Percentiles rank a stretch among this genome's conserved stretches.
These are phyloP conservation scores for Nemotelus nigrinus DNA, from an alignment of 2,888 invertebrate species.

Conservation along the genomic window DNA sequence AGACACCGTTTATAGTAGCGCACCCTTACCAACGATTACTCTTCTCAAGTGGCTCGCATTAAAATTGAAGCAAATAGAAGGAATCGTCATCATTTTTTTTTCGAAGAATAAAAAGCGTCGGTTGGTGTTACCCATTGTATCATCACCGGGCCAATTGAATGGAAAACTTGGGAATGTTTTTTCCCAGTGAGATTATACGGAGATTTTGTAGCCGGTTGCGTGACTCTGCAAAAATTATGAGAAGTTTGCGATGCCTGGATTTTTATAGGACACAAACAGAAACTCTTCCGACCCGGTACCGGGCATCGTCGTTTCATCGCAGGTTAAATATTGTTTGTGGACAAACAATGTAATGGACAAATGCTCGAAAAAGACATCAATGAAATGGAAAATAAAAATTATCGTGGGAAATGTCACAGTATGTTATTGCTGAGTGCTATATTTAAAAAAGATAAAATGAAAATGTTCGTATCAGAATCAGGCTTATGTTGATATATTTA, in stretches of 20 bases:
- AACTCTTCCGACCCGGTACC: constrained; percentile 7
- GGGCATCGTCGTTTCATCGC: constrained; percentile 14
- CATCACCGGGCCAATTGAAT: constrained; percentile 33
- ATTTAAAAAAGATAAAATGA: not conserved
- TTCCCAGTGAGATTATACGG: constrained; percentile 41
- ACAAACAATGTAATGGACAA: constrained; percentile 3
- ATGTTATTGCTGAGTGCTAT: not conserved
- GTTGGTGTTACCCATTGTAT: constrained; percentile 23
- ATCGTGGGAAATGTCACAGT: constrained; percentile 40
- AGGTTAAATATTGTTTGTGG: constrained; percentile 36
- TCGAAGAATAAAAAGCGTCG: not conserved
- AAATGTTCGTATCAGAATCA: too few species aligned
- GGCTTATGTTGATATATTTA: too few species aligned
- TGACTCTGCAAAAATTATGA: constrained; percentile 49
- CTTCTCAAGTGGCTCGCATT: constrained; percentile 29
- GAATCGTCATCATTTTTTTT: constrained; percentile 24
- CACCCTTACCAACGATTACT: constrained; percentile 18
- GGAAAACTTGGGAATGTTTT: constrained; percentile 38
- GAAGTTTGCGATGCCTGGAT: constrained; percentile 22
- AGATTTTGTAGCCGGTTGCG: constrained; percentile 42
- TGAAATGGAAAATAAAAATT: constrained; percentile 31
- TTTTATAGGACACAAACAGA: not conserved
- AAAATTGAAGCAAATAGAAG: not conserved
- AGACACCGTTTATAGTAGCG: not conserved
- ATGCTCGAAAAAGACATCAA: not conserved